These are phyloP conservation scores for Smutsia gigantea DNA, from an alignment of 2,797 vertebrate genomes.

Conservation along the genomic window DNA sequence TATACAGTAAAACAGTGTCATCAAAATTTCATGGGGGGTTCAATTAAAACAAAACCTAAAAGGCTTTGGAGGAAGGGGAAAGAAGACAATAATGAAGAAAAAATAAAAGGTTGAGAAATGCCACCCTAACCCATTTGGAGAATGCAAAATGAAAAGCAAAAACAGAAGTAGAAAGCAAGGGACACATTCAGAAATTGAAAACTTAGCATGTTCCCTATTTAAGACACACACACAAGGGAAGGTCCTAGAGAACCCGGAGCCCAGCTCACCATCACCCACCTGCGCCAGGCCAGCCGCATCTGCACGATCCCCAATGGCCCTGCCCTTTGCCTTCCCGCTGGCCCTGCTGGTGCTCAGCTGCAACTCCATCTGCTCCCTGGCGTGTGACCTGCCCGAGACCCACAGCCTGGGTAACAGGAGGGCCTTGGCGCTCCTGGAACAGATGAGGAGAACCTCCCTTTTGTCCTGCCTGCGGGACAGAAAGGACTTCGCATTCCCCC, in stretches of 20 bases:
- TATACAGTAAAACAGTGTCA: neutral
- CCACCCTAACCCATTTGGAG: neutral
- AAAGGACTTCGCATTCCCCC: neutral
- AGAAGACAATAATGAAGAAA: neutral
- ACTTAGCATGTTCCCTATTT: neutral
- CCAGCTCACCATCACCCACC: neutral
- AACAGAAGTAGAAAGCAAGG: conserved; percentile 13
- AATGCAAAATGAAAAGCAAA: neutral
- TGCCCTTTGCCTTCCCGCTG: neutral
- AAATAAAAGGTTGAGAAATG: neutral
- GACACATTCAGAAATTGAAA: neutral
- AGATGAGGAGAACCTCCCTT: neutral
- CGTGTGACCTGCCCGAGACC: neutral
- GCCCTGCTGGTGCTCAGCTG: neutral
- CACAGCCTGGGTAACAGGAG: neutral
- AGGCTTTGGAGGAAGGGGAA: neutral
- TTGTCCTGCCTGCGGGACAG: neutral
- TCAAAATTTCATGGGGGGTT: neutral
- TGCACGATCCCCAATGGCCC: neutral
- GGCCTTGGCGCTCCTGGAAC: neutral
- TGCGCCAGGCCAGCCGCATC: neutral
- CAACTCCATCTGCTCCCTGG: neutral
- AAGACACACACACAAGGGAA: neutral
- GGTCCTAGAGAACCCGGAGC: neutral
- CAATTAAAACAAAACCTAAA: neutral